phyloP scores from a whole-genome alignment of 23 tunicate species.

The Oikopleura vanhoeffeni region DNA sequence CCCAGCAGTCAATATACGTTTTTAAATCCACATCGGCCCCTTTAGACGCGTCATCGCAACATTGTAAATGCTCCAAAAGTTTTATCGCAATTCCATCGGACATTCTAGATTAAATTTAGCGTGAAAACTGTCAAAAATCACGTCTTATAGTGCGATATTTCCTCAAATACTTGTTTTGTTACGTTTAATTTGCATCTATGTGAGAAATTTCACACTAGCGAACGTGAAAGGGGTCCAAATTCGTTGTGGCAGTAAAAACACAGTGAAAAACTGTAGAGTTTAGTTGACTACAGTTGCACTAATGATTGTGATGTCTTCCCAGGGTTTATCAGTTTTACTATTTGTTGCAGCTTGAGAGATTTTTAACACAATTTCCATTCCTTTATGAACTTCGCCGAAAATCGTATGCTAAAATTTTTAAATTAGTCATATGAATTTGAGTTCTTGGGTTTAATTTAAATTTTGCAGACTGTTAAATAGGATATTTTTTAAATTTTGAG shows the following conservation, averaged over 20 bases:
- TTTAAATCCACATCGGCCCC: not conserved
- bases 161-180: no score
- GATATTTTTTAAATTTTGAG: no score
- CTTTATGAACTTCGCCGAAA: constrained; percentile 55
- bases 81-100: not conserved
- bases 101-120: constrained; percentile 4
- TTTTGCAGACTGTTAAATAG: no score
- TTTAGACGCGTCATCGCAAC: not conserved
- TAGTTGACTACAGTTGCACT: constrained; percentile 31
- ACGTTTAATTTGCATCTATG: no score
- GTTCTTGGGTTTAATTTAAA: not conserved
- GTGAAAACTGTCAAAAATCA: no score
- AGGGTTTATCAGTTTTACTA: constrained; percentile 90
- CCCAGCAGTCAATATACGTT: not conserved
- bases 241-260: not conserved
- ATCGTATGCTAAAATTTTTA: constrained; percentile 38
- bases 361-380: constrained; percentile 82
- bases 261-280: no score
- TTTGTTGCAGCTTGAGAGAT: constrained; percentile 43
- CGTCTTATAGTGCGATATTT: no score
- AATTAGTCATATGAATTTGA: not conserved
- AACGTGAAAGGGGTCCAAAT: no score
- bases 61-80: not conserved
- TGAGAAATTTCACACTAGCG: no score
- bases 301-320: constrained; percentile 65